phyloP scores from a whole-genome alignment of 1,140 invertebrate genomes.

The Probaryconus sp. region DNA sequence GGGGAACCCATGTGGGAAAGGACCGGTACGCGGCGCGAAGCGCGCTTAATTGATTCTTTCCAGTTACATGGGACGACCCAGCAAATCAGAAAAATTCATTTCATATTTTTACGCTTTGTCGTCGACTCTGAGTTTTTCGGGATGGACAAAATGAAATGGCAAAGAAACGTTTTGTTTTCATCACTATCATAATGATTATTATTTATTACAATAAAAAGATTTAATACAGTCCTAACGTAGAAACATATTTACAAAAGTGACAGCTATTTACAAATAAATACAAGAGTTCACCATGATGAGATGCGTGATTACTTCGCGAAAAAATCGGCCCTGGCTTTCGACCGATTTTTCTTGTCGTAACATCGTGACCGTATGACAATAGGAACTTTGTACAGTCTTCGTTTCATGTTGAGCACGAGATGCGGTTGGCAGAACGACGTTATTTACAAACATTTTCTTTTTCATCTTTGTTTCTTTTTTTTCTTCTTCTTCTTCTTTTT shows the following conservation, averaged over 20 bases:
- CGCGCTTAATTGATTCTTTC: slow-evolving; percentile 47
- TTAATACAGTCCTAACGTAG: slow-evolving; percentile 49
- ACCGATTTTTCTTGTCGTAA: too few species aligned
- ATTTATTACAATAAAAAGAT: slow-evolving; percentile 49
- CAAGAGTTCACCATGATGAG: slow-evolving; percentile 52
- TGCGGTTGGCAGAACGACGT: slow-evolving; percentile 18
- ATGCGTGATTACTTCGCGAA: slow-evolving; percentile 29
- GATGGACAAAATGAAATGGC: neutral
- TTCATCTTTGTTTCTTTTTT: too few species aligned
- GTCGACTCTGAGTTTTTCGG: too few species aligned
- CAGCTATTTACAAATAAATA: slow-evolving; percentile 78
- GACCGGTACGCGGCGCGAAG: slow-evolving; percentile 6
- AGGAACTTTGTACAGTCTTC: slow-evolving; percentile 77
- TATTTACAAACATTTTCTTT: slow-evolving; percentile 57
- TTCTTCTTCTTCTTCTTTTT: too few species aligned
- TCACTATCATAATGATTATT: slow-evolving; percentile 1
- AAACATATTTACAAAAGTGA: slow-evolving; percentile 65
- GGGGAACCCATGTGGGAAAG: slow-evolving; percentile 30
- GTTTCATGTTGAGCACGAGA: slow-evolving; percentile 72
- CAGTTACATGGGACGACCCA: slow-evolving; percentile 29
- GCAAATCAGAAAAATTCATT: slow-evolving; percentile 29
- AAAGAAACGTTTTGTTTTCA: neutral
- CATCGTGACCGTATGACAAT: slow-evolving; percentile 61
- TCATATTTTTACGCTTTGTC: slow-evolving; percentile 3
- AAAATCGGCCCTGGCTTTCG: too few species aligned